Evolutionary conservation across 1,140 invertebrate genomes (phyloP), one percentile per base, ranked within the genome.

Genomic region (Pseudobourletiella spinata): DNA sequence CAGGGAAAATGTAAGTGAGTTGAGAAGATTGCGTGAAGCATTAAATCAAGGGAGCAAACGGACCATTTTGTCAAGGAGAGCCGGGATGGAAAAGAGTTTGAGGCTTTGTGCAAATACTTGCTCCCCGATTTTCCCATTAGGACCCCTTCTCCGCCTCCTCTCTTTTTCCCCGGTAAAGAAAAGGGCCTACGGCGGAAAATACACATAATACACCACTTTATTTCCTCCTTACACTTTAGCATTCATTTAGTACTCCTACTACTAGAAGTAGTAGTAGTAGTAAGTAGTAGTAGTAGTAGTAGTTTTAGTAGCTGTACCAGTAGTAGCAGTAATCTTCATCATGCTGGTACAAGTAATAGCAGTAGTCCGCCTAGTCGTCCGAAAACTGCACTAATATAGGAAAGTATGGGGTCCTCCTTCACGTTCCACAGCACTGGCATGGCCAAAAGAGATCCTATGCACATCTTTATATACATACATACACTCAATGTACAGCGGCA

Each of bases 11-110:
- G 59, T 65, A 61, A 61, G 65, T 54, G 56, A 61, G 51, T 56
- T 46, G 48, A 46, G 59, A 62, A 63, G 64, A 60, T 57, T 63
- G 57, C 60, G 64, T 63, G 54, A 59, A 67, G 65, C 65, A 67
- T 67, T 67, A 67, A 67, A 67, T 67, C 65, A 67, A 63, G 58
- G 58, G 54, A 67, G 61, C 61, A 67, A 67, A 67, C 65, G 65
- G 65, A 62, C 60, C 65, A 66, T 66, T 66, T 66, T 63, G 65
- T 66, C 65, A 63, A 63, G 57, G 39, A 66, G 60, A 30, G 44
- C 42, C 54, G 55, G 62, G 55, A 46, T 51, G 50, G 22, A 59
- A 64, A 59, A 64, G 62, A 64, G 62, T 22, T 58, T 58, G 57
- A 59, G 57, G 57, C 62, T 59, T 64, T 64, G 62, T 64, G 61